Percentiles rank a stretch among this genome's conserved stretches.
Conservation (phyloP, 1,140 invertebrate species). For the Euschistus heros region DNA sequence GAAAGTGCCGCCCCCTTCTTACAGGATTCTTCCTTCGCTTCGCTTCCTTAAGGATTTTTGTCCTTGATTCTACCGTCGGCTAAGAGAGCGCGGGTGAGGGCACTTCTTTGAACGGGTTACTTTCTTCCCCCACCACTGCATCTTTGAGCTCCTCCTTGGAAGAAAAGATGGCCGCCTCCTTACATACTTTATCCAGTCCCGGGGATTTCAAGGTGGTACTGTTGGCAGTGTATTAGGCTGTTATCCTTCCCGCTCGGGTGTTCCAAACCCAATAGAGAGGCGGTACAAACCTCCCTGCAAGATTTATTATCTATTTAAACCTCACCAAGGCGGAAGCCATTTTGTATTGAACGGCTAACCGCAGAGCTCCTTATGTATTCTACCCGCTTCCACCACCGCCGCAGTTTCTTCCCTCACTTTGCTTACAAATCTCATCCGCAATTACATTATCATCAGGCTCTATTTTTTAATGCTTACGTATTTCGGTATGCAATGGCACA, state of each 20-base stretch:
- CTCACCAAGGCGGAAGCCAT: background rate
- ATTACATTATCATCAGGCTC: too few relatives aligned
- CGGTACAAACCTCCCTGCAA: too few relatives aligned
- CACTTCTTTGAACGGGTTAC: background rate
- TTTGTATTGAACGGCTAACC: conserved; percentile 1
- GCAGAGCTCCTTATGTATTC: conserved; percentile 6
- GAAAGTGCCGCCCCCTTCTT: conserved; percentile 6
- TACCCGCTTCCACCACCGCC: background rate
- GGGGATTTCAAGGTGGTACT: background rate
- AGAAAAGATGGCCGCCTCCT: background rate
- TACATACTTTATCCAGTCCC: background rate
- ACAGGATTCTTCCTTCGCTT: conserved; percentile 1
- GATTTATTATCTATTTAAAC: too few relatives aligned
- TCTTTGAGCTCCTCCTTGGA: too few relatives aligned
- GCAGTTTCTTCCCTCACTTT: background rate
- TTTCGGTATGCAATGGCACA: too few relatives aligned
- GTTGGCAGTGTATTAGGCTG: background rate
- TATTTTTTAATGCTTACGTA: too few relatives aligned
- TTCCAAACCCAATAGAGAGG: too few relatives aligned
- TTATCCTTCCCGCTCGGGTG: too few relatives aligned
- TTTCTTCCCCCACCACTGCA: background rate
- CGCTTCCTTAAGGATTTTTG: conserved; percentile 14
- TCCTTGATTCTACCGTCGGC: conserved; percentile 5
- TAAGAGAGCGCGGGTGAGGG: conserved; percentile 20
- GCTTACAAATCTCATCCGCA: too few relatives aligned